Evolutionary conservation across 2,113 vertebrate species (phyloP).

Genomic region (Myxocyprinus asiaticus): DNA sequence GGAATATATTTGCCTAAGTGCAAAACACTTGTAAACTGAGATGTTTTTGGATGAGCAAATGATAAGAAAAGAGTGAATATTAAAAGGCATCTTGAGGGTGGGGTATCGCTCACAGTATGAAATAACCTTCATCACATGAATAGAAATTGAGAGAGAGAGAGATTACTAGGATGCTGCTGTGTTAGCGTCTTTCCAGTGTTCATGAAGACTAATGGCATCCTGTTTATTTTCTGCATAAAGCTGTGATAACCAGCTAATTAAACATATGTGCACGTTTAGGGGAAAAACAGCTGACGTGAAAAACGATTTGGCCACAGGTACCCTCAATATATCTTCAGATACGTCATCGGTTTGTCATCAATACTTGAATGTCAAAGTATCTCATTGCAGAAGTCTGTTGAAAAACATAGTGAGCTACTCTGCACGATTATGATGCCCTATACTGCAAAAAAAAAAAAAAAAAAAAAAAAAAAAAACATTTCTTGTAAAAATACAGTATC

Average conservation of each 20-base stretch:
- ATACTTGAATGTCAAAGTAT: not conserved
- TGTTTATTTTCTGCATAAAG: constrained; percentile 8
- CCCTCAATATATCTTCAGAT: not conserved
- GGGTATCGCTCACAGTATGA: not conserved
- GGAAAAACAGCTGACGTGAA: not conserved
- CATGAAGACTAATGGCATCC: not conserved
- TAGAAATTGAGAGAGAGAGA: not conserved
- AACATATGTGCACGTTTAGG: not conserved
- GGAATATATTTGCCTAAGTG: too few relatives aligned
- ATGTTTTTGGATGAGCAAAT: not conserved
- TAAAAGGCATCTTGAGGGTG: not conserved
- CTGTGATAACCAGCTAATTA: constrained; percentile 28
- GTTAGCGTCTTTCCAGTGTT: constrained; percentile 4
- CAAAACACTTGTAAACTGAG: not conserved
- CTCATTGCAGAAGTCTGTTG: too few relatives aligned
- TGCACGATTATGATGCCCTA: too few relatives aligned
- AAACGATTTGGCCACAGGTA: too few relatives aligned
- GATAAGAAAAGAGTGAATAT: constrained; percentile 29
- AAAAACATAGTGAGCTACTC: too few relatives aligned
- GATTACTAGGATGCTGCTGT: not conserved
- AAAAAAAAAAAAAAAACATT: too few relatives aligned
- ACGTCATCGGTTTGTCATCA: not conserved
- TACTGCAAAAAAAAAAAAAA: too few relatives aligned
- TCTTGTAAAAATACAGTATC: too few relatives aligned
- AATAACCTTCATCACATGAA: constrained; percentile 10